These are phyloP conservation scores for Mobula hypostoma DNA, from an alignment of 2,113 vertebrate genomes.

Conservation along the genomic window DNA sequence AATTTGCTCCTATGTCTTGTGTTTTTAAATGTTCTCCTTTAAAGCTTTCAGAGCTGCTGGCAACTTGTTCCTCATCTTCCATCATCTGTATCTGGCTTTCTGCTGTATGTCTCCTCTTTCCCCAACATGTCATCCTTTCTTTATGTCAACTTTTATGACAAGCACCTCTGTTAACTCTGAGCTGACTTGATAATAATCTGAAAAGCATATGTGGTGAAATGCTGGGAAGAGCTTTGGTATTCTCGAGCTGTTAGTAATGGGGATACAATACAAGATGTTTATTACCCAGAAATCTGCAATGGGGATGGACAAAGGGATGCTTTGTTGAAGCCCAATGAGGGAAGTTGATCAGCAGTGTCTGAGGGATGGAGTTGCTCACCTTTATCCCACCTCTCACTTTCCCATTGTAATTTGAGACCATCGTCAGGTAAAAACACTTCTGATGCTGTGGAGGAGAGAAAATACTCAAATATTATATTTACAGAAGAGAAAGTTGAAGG, in stretches of 20 bases:
- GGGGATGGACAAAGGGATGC: background rate
- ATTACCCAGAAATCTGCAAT: background rate
- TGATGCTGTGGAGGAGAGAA: background rate
- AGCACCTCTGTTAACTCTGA: background rate
- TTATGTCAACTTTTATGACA: background rate
- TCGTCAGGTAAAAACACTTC: background rate
- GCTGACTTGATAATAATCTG: background rate
- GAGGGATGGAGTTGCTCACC: background rate
- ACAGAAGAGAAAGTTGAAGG: background rate
- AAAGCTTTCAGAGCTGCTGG: background rate
- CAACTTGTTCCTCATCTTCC: background rate
- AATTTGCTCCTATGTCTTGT: no score
- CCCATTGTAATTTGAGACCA: background rate
- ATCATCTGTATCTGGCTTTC: background rate
- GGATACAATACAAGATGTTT: background rate
- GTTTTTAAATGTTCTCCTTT: no score
- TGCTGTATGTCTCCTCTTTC: background rate
- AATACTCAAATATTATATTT: background rate
- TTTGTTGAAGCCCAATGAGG: background rate
- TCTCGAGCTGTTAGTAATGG: background rate
- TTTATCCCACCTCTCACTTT: background rate
- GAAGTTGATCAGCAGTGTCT: background rate
- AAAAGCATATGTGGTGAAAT: background rate
- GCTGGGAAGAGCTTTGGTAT: background rate
- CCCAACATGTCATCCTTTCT: no score